A percentile compares a stretch with the other conserved stretches of the same genome.
phyloP scores from a whole-genome alignment of 2,888 invertebrate species.

The Spisula solida region DNA sequence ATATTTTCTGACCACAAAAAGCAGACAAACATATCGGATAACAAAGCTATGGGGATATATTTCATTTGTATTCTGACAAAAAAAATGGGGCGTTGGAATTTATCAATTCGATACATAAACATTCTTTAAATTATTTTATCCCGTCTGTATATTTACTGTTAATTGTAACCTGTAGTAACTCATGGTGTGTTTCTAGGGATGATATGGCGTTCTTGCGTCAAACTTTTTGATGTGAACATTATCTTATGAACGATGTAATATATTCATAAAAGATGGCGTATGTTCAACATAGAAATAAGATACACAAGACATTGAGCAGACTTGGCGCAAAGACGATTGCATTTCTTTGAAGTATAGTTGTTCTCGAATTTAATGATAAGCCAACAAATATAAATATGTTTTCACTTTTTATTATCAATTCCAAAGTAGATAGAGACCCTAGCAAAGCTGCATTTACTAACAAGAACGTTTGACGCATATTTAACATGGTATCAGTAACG shows the following conservation, averaged over 20 bases:
- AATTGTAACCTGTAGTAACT: too few relatives aligned
- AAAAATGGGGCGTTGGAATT: slow-evolving; percentile 31
- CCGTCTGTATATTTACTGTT: background rate
- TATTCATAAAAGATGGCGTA: slow-evolving; percentile 38
- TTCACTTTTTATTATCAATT: slow-evolving; percentile 60
- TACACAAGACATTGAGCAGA: slow-evolving; percentile 36
- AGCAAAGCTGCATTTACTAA: slow-evolving; percentile 10
- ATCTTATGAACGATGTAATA: slow-evolving; percentile 3
- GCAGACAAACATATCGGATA: background rate
- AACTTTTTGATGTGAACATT: background rate
- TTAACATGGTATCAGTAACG: slow-evolving; percentile 46
- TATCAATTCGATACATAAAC: slow-evolving; percentile 12
- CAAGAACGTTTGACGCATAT: slow-evolving; percentile 36
- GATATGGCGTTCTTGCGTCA: too few relatives aligned
- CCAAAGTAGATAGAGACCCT: slow-evolving; percentile 27
- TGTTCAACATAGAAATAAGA: slow-evolving; percentile 29
- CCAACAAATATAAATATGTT: slow-evolving; percentile 66
- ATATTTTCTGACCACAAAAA: slow-evolving; percentile 10
- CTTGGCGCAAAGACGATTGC: slow-evolving; percentile 31
- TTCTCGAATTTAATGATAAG: slow-evolving; percentile 54
- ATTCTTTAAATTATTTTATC: slow-evolving; percentile 19
- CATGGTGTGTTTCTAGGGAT: too few relatives aligned
- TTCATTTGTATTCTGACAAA: slow-evolving; percentile 17
- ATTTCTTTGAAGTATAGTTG: slow-evolving; percentile 33
- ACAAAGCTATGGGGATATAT: background rate